Evolutionary conservation across 2,888 invertebrate genomes (phyloP).

Genomic region (Galeruca laticollis): DNA sequence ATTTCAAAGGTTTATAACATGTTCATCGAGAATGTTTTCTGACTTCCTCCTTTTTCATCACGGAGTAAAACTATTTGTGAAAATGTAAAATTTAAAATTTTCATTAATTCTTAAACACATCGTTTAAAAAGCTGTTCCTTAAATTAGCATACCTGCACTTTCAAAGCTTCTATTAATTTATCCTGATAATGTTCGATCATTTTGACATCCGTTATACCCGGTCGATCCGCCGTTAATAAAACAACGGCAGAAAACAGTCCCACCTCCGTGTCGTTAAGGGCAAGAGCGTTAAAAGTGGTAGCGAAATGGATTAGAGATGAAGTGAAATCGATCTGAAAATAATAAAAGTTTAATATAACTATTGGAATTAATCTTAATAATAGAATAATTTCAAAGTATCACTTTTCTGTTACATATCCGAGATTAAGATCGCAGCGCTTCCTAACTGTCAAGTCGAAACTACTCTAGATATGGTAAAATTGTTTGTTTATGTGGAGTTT

Average conservation of each 20-base stretch:
- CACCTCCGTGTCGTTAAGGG: conserved; percentile 89
- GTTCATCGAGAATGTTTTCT: too few species aligned
- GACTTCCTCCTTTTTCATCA: too few species aligned
- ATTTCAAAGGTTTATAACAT: too few species aligned
- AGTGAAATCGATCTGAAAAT: conserved; percentile 84
- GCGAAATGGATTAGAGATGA: conserved; percentile 85
- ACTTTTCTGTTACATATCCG: too few species aligned
- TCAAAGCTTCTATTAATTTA: conserved; percentile 87
- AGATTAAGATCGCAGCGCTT: too few species aligned
- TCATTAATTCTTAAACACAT: not conserved
- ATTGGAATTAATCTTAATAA: too few species aligned
- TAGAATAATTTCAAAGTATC: too few species aligned
- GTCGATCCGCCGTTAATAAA: conserved; percentile 83
- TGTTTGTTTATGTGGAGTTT: too few species aligned
- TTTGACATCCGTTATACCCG: conserved; percentile 84
- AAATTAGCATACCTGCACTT: conserved; percentile 73
- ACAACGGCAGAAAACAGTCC: conserved; percentile 90
- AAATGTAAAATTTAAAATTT: too few species aligned
- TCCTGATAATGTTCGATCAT: conserved; percentile 84
- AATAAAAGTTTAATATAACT: conserved; percentile 26
- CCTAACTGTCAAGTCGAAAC: too few species aligned
- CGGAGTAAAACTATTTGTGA: too few species aligned
- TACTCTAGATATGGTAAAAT: too few species aligned
- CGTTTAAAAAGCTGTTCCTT: not conserved
- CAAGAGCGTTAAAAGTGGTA: conserved; percentile 78